phyloP scores from a whole-genome alignment of 2,888 invertebrate genomes.

The Tetragnatha montana region DNA sequence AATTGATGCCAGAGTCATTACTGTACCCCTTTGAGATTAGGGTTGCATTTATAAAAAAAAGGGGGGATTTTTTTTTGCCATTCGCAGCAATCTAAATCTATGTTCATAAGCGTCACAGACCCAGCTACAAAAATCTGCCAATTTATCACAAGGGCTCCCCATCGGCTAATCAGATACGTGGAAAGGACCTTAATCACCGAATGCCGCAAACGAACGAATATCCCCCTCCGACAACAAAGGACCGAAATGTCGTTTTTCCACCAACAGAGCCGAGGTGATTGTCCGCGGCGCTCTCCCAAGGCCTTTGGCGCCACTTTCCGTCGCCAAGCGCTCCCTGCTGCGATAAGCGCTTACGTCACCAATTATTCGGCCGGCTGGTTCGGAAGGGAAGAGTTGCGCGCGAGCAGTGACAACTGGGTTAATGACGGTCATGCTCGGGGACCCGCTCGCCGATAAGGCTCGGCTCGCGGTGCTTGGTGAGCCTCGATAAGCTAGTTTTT shows the following conservation, averaged over 20 bases:
- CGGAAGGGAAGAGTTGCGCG: constrained; percentile 63
- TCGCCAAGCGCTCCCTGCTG: constrained; percentile 35
- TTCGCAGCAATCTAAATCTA: too few relatives aligned
- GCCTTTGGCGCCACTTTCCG: constrained; percentile 23
- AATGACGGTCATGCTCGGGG: constrained; percentile 52
- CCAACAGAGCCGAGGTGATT: neutral
- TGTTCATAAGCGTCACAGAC: too few relatives aligned
- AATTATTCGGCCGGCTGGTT: constrained; percentile 59
- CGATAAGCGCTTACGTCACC: constrained; percentile 59
- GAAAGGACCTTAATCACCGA: neutral
- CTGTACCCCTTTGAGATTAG: too few relatives aligned
- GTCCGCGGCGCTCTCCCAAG: constrained; percentile 2
- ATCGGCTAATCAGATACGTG: too few relatives aligned
- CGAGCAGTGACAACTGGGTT: constrained; percentile 61
- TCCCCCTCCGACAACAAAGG: neutral
- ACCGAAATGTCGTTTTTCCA: neutral
- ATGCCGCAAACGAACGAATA: neutral
- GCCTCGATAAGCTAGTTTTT: neutral
- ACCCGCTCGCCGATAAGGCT: neutral
- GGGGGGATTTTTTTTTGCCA: too few relatives aligned
- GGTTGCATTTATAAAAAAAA: too few relatives aligned
- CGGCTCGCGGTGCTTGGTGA: constrained; percentile 1
- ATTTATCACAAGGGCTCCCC: too few relatives aligned
- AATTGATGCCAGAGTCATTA: too few relatives aligned
- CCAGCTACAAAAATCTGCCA: too few relatives aligned